phyloP scores from a whole-genome alignment of 2,888 invertebrate species.

The Leptogaster cylindrica region DNA sequence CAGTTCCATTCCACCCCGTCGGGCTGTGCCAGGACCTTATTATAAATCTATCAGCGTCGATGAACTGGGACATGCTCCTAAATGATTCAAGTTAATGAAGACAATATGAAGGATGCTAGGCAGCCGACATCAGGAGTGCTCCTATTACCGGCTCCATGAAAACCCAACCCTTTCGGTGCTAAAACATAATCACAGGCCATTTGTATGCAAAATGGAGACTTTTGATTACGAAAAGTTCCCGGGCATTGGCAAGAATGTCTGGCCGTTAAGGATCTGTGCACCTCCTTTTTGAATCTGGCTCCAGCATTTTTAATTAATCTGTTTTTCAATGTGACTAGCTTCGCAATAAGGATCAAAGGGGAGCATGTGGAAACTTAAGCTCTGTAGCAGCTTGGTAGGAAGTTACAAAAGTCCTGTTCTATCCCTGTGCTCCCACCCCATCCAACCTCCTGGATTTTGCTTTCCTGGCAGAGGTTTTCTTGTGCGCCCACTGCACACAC shows the following conservation, averaged over 20 bases:
- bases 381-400: slow-evolving; percentile 6
- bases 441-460: no score
- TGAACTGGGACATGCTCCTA: slow-evolving; percentile 27
- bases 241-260: slow-evolving; percentile 8
- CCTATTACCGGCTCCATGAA: slow-evolving; percentile 14
- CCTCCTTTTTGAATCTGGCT: slow-evolving; percentile 3
- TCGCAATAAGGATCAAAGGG: not conserved
- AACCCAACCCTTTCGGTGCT: not conserved
- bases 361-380: slow-evolving; percentile 5
- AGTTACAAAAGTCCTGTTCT: no score
- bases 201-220: slow-evolving; percentile 39
- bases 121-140: not conserved
- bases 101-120: slow-evolving; percentile 4
- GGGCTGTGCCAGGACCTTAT: not conserved
- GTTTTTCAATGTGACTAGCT: slow-evolving; percentile 24
- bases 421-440: no score
- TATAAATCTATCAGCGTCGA: slow-evolving; percentile 30
- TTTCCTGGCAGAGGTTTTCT: no score
- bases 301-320: slow-evolving; percentile 36
- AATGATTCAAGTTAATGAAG: slow-evolving; percentile 32
- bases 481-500: slow-evolving; percentile 3
- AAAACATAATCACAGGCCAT: slow-evolving; percentile 33
- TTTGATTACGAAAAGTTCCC: slow-evolving; percentile 35
- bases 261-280: not conserved
- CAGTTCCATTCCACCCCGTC: not conserved